Base-by-base conservation (phyloP, 2,888 invertebrate genomes). In the Limenitis camilla region DNA sequence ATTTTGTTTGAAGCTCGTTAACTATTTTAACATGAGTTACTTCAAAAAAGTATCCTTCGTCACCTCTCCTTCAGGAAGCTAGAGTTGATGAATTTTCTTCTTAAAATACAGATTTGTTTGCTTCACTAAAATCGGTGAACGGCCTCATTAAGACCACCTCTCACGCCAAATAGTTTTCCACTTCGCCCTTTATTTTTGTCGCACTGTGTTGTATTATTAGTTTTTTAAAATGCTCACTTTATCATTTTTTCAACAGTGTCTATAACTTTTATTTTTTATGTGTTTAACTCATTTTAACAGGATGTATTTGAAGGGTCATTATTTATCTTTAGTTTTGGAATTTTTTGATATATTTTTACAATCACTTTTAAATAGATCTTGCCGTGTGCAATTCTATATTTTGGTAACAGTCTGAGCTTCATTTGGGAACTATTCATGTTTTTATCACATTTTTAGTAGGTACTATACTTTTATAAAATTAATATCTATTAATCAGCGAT, bases 101-200 rank as follows among this genome's bases (percentile, higher is more conserved):
- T 44, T 30, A 48, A 55, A 51, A 55, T 52, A 54, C 41, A 7
- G 44, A 30, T 53, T 44, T 38, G 39, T 44, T 36, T 40, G 40
- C 10, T 36, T 10, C 38, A 55, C 48, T 27, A 32, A 39, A 61
- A 62, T 62, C 69, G 73, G 79, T 79, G 74, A 79, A 78, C 68
- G 81, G 64, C 79, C 83, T 78, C 81, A 77, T 78, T 80, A 75
- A 65, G 63, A 60, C 56, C 62, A 63, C 63, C 58, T 69, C 67
- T 62, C 66, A 62, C 73, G 75, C 76, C 74, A 75, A 79, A 73
- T 69, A 62, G 63, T 76, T 70, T 69, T 67, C 61, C 61, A 58
- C 65, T 55, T 57, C 64, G 66, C 65, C 66, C 66, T 75, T 76
- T 80, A 78, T 81, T 81, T 81, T 72, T 67, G 73, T 77, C 72